Conservation (phyloP, 2,113 vertebrate genomes). For the Ameiurus melas region DNA sequence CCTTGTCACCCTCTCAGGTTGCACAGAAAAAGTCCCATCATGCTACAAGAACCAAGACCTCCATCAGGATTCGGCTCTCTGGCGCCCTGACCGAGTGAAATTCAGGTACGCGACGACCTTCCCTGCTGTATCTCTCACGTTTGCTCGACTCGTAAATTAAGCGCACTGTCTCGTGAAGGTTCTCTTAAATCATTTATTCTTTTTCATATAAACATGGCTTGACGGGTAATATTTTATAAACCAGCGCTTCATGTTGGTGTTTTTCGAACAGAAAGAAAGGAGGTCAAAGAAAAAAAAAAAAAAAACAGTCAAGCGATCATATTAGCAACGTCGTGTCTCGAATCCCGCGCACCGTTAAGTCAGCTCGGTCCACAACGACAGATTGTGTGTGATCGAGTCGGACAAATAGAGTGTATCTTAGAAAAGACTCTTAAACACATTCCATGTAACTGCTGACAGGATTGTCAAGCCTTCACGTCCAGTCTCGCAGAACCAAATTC, state of each 20-base stretch:
- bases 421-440: background rate
- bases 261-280: background rate
- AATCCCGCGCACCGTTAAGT: background rate
- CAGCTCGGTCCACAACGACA: background rate
- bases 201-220: conserved; percentile 26
- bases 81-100: conserved; percentile 34
- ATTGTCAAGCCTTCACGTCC: background rate
- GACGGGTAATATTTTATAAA: conserved; percentile 4
- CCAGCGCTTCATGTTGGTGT: background rate
- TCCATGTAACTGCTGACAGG: background rate
- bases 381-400: background rate
- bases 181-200: background rate
- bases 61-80: conserved; percentile 45
- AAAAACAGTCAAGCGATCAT: background rate
- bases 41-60: conserved; percentile 24
- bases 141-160: conserved; percentile 27
- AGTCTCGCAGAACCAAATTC: background rate
- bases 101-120: conserved; percentile 12
- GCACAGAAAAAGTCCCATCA: conserved; percentile 45
- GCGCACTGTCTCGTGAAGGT: conserved; percentile 1
- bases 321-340: background rate
- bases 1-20: conserved; percentile 52
- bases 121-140: conserved; percentile 9
- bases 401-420: background rate
- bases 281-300: background rate